Percentiles rank a stretch among this genome's conserved stretches.
Conservation (phyloP, 2,888 invertebrate genomes). For the Erpobdella octoculata region DNA sequence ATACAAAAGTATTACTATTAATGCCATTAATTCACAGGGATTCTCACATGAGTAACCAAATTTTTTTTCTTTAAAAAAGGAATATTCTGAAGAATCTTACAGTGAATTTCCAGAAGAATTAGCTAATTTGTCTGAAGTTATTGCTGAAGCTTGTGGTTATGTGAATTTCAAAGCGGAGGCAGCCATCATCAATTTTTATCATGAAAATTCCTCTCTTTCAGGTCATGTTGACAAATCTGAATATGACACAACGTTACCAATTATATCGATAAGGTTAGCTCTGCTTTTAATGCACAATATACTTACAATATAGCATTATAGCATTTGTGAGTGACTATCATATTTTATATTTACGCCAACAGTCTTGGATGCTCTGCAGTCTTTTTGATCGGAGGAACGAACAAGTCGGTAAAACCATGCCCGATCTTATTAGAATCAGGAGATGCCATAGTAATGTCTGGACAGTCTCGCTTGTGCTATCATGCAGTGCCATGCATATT, state of each 20-base stretch:
- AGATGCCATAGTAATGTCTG: conserved; percentile 83
- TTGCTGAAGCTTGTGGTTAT: conserved; percentile 49
- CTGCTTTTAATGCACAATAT: neutral
- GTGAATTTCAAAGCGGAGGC: conserved; percentile 63
- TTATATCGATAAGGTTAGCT: conserved; percentile 75
- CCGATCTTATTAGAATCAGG: conserved; percentile 72
- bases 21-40: neutral
- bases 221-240: conserved; percentile 94
- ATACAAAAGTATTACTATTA: conserved; percentile 65
- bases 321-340: neutral
- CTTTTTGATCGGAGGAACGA: conserved; percentile 79
- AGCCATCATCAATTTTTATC: conserved; percentile 91
- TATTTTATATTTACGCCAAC: conserved; percentile 36
- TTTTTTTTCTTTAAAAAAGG: conserved; percentile 38
- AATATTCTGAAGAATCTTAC: conserved; percentile 42
- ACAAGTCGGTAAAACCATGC: conserved; percentile 53
- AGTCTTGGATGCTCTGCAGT: conserved; percentile 92
- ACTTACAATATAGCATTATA: neutral
- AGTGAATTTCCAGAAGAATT: conserved; percentile 69
- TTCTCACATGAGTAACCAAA: neutral
- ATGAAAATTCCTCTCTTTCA: conserved; percentile 79
- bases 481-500: conserved; percentile 76
- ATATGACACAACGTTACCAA: conserved; percentile 71
- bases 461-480: conserved; percentile 72
- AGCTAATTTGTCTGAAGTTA: conserved; percentile 59